phyloP scores from a whole-genome alignment of 1,140 invertebrate genomes.

The Kradibia gibbosae region DNA sequence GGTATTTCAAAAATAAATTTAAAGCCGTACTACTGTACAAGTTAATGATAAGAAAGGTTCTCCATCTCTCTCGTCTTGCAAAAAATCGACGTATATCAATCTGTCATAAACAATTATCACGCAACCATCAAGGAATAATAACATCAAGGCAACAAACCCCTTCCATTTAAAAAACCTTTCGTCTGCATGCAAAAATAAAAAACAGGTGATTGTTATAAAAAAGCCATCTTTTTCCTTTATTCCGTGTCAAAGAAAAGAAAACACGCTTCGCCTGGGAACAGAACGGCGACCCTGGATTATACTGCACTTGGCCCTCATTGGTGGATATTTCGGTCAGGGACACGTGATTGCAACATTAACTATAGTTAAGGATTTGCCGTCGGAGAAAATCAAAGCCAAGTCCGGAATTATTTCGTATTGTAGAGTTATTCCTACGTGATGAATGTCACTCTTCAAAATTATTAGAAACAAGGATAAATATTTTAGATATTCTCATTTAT shows the following conservation, averaged over 20 bases:
- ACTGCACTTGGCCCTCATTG: constrained; percentile 68
- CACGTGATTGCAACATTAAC: constrained; percentile 31
- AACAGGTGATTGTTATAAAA: constrained; percentile 36
- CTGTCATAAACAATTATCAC: constrained; percentile 49
- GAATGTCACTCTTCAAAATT: no score
- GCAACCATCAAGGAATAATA: constrained; percentile 3
- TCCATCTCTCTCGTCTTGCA: not conserved
- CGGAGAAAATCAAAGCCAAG: not conserved
- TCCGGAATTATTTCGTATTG: not conserved
- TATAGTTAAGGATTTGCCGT: not conserved
- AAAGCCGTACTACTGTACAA: no score
- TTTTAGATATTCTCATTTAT: no score
- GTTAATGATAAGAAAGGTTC: no score
- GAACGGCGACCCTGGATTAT: not conserved
- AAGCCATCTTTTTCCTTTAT: not conserved
- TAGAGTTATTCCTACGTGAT: no score
- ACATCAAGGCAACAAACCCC: not conserved
- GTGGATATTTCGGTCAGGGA: constrained; percentile 70
- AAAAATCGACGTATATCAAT: constrained; percentile 36
- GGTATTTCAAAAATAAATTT: no score
- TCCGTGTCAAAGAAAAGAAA: not conserved
- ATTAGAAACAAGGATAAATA: no score
- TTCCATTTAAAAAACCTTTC: not conserved
- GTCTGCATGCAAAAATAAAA: not conserved
- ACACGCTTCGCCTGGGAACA: not conserved